These are phyloP conservation scores for Erannis defoliaria DNA, from an alignment of 2,888 invertebrate species.

Conservation along the genomic window DNA sequence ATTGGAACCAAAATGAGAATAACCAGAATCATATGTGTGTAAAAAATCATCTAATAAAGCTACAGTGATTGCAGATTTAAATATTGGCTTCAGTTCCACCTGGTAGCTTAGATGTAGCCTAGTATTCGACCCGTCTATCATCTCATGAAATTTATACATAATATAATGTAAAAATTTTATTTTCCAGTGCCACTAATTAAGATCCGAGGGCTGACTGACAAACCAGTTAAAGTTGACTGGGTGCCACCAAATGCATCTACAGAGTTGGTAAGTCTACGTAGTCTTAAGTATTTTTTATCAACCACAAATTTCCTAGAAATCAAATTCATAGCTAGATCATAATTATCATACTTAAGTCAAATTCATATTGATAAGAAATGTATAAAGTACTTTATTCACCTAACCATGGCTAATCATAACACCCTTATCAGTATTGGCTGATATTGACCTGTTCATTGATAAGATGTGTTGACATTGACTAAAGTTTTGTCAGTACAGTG, in stretches of 20 bases:
- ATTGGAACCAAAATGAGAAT: too few species aligned
- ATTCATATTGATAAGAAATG: slow-evolving; percentile 14
- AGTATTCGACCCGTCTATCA: too few species aligned
- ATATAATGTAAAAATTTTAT: not conserved
- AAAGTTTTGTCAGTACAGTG: not conserved
- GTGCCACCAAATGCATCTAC: slow-evolving; percentile 90
- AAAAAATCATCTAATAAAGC: too few species aligned
- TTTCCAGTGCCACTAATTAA: slow-evolving; percentile 85
- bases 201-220: slow-evolving; percentile 86
- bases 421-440: slow-evolving; percentile 21
- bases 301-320: not conserved
- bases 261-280: slow-evolving; percentile 86
- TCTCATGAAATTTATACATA: not conserved
- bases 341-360: not conserved
- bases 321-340: slow-evolving; percentile 1
- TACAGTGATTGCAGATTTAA: too few species aligned
- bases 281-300: not conserved
- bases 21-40: too few species aligned
- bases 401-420: slow-evolving; percentile 18
- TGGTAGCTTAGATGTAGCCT: too few species aligned
- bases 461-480: slow-evolving; percentile 14
- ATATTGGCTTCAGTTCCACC: too few species aligned
- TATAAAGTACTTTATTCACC: not conserved
- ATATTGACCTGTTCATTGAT: slow-evolving; percentile 15
- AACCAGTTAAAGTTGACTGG: slow-evolving; percentile 91